Evolutionary conservation across 53 echinoderm and acorn worm species (phyloP).

Genomic region (Temnopleurus reevesii): DNA sequence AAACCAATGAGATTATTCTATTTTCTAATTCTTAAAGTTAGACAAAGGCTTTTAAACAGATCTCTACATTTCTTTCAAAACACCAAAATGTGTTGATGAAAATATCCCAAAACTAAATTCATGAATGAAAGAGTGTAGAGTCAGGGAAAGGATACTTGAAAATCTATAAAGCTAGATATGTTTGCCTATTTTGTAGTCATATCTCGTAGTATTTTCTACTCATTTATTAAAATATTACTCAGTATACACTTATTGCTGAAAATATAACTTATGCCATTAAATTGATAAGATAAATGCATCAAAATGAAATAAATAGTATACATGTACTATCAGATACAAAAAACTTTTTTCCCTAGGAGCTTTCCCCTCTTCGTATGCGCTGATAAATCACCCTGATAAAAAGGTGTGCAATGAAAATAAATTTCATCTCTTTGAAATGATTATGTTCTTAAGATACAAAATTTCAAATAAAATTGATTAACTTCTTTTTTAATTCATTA

Average conservation of each 20-base stretch:
- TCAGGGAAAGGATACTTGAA: background rate
- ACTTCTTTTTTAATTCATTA: no score
- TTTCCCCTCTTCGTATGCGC: no score
- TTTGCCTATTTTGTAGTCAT: background rate
- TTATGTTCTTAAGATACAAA: no score
- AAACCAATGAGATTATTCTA: background rate
- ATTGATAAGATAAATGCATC: conserved; percentile 9
- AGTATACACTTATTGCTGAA: conserved; percentile 62
- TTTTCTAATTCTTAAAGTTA: background rate
- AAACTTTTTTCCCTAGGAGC: no score
- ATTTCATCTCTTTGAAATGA: no score
- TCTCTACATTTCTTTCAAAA: background rate
- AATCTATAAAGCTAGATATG: background rate
- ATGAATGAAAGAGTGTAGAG: background rate
- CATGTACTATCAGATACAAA: background rate
- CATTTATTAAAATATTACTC: conserved; percentile 63
- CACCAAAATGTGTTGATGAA: background rate
- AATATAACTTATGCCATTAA: conserved; percentile 42
- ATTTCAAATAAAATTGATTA: no score
- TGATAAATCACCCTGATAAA: no score
- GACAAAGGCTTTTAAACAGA: background rate
- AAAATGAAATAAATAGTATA: conserved; percentile 1
- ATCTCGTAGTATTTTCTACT: conserved; percentile 26
- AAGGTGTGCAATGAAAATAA: no score
- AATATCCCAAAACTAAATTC: background rate